Conservation (phyloP, 1,140 invertebrate genomes). For the Caenorhabditis latens region DNA sequence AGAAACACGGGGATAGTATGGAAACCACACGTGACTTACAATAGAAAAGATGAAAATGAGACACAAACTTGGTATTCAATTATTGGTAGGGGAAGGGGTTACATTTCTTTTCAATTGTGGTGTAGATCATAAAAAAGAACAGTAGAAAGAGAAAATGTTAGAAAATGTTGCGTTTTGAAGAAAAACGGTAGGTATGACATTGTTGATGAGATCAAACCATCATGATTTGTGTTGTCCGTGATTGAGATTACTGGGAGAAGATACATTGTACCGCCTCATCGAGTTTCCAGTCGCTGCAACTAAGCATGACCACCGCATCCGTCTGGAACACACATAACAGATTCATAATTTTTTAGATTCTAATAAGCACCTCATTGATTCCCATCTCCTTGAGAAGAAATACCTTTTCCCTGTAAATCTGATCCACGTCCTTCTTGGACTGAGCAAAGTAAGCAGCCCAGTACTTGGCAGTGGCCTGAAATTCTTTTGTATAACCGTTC, state of each 20-base stretch:
- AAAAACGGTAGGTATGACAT: no score
- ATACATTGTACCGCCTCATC: not conserved
- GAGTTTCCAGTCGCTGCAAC: slow-evolving; percentile 27
- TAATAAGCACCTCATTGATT: not conserved
- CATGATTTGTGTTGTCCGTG: no score
- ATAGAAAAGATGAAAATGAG: no score
- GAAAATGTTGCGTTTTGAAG: no score
- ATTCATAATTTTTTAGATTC: not conserved
- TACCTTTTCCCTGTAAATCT: not conserved
- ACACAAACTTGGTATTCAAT: no score
- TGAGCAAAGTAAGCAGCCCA: slow-evolving; percentile 40
- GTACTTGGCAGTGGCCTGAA: slow-evolving; percentile 45
- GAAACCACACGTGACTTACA: no score
- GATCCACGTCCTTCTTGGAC: not conserved
- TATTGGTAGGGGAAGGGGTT: no score
- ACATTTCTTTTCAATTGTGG: no score
- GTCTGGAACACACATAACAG: not conserved
- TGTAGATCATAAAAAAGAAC: no score
- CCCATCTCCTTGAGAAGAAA: not conserved
- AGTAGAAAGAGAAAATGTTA: no score
- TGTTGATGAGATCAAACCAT: no score
- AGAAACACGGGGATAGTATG: no score
- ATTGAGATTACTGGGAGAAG: not conserved
- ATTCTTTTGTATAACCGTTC: not conserved
- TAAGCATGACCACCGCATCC: not conserved